Evolutionary conservation across 2,797 vertebrate genomes (phyloP).

Genomic region (Melopsittacus undulatus): DNA sequence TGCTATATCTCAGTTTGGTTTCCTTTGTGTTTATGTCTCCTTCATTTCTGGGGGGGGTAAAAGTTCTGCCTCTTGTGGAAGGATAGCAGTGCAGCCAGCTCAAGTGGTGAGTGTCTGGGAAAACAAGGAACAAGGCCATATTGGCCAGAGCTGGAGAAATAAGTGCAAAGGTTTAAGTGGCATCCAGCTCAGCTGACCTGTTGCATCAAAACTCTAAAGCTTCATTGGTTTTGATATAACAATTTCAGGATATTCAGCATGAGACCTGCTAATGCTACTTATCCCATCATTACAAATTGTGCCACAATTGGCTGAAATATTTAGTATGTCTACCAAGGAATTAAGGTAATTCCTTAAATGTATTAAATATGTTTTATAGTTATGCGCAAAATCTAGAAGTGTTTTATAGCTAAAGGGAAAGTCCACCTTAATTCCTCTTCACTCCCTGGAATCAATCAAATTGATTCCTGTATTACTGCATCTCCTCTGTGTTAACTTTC

Average conservation of each 20-base stretch:
- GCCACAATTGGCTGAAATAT: neutral
- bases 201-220: neutral
- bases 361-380: neutral
- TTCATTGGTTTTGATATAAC: neutral
- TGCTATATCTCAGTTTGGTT: neutral
- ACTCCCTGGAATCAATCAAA: neutral
- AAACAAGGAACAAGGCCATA: neutral
- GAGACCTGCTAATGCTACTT: neutral
- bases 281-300: neutral
- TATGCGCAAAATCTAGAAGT: neutral
- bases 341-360: neutral
- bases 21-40: neutral
- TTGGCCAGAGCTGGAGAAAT: neutral
- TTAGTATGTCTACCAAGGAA: neutral
- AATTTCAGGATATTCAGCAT: neutral
- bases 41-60: neutral
- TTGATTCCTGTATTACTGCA: neutral
- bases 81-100: neutral
- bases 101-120: neutral
- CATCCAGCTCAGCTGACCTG: neutral
- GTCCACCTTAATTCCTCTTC: accelerated
- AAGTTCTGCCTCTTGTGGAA: neutral
- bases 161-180: neutral
- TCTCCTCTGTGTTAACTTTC: neutral
- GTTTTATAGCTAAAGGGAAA: neutral